These are phyloP conservation scores for Macropodus opercularis DNA, from an alignment of 2,797 vertebrate genomes.

Conservation along the genomic window DNA sequence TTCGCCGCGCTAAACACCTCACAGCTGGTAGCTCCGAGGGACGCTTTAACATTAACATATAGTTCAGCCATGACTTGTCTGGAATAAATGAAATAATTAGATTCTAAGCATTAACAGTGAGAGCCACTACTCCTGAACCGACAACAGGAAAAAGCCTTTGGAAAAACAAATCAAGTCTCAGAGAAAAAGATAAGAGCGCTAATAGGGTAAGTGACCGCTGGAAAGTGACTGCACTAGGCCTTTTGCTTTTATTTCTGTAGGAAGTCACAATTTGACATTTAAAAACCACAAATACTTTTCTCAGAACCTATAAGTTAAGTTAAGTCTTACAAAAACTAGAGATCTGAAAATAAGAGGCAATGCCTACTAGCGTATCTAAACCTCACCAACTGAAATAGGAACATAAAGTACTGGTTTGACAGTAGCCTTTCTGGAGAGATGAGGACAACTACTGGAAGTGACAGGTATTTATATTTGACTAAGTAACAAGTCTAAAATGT, in stretches of 20 bases:
- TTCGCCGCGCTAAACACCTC: constrained; percentile 30
- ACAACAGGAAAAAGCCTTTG: constrained; percentile 12
- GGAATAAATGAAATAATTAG: constrained; percentile 32
- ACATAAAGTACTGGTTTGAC: no score
- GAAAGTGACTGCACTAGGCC: constrained; percentile 4
- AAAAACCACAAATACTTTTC: constrained; percentile 1
- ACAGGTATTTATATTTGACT: no score
- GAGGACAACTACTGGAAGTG: no score
- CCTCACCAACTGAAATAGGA: no score
- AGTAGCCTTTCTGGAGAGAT: no score
- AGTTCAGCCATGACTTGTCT: no score
- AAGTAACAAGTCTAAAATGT: constrained; percentile 53
- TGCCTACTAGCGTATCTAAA: neutral
- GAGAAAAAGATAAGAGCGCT: constrained; percentile 18
- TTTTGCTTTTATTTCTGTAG: constrained; percentile 1
- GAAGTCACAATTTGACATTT: constrained; percentile 9
- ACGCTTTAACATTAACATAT: constrained; percentile 48
- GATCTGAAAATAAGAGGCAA: constrained; percentile 6
- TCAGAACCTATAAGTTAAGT: constrained; percentile 1
- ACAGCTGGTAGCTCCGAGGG: constrained; percentile 36
- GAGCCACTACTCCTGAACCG: constrained; percentile 7
- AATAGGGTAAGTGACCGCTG: constrained; percentile 22
- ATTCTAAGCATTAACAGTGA: constrained; percentile 10
- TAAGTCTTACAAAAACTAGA: neutral
- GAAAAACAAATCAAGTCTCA: constrained; percentile 17